A percentile compares a stretch with the other conserved stretches of the same genome.
These are phyloP conservation scores for Gryllus bimaculatus DNA, from an alignment of 1,140 invertebrate genomes.

Conservation along the genomic window DNA sequence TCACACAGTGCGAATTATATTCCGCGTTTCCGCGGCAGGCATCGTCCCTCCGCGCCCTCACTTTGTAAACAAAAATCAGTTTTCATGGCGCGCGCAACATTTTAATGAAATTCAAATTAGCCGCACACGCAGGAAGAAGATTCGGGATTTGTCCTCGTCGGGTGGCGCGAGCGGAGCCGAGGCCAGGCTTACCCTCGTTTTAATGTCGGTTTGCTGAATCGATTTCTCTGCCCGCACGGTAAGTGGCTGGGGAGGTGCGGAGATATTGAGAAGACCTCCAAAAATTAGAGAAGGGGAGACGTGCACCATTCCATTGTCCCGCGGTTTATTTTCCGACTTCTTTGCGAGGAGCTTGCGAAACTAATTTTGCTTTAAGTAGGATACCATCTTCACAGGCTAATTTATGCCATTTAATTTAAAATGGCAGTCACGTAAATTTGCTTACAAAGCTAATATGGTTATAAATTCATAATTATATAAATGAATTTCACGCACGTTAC, in stretches of 20 bases:
- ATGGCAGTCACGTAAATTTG: too few species aligned
- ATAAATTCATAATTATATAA: too few species aligned
- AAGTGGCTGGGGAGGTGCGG: background rate
- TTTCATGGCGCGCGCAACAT: background rate
- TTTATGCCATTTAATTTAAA: too few species aligned
- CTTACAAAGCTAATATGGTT: too few species aligned
- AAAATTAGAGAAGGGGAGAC: background rate
- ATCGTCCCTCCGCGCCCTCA: background rate
- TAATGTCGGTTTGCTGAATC: slow-evolving; percentile 1
- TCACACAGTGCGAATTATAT: too few species aligned
- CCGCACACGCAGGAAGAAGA: background rate
- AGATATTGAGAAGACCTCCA: background rate
- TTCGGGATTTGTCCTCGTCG: background rate
- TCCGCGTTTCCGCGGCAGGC: background rate
- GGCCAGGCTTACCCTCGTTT: background rate
- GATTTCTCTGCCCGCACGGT: background rate
- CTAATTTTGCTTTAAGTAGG: too few species aligned
- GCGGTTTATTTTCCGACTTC: too few species aligned
- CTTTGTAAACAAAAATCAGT: slow-evolving; percentile 1
- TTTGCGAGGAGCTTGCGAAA: too few species aligned
- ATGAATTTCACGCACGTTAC: too few species aligned
- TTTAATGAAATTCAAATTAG: slow-evolving; percentile 6
- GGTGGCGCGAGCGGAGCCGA: too few species aligned
- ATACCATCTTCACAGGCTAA: too few species aligned
- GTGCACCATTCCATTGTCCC: background rate